A percentile compares a stretch with the other conserved stretches of the same genome.
Evolutionary conservation across 2,113 vertebrate species (phyloP).

Genomic region (Centrocercus urophasianus): DNA sequence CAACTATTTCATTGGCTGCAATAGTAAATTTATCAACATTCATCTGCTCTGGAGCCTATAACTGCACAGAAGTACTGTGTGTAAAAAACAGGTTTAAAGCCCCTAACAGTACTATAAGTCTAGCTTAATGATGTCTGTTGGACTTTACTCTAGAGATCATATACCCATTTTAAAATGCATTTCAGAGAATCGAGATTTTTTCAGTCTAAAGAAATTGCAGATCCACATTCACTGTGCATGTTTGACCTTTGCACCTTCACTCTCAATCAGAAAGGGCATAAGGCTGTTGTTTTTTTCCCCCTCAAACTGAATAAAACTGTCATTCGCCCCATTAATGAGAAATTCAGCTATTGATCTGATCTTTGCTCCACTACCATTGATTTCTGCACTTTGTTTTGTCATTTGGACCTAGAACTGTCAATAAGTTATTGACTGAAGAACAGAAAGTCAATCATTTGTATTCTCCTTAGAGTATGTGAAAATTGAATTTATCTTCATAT

Average conservation of each 20-base stretch:
- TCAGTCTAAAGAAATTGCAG: conserved; percentile 70
- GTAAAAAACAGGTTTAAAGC: conserved; percentile 7
- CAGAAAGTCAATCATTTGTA: conserved; percentile 60
- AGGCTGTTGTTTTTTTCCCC: conserved; percentile 29
- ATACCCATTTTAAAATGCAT: conserved; percentile 78
- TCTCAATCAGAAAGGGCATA: conserved; percentile 47
- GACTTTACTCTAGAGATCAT: conserved; percentile 39
- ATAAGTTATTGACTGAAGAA: conserved; percentile 66
- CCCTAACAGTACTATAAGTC: conserved; percentile 7
- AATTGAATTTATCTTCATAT: conserved; percentile 43
- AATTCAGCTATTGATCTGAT: conserved; percentile 68
- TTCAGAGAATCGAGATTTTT: conserved; percentile 71
- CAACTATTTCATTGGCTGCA: not conserved
- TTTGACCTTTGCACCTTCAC: conserved; percentile 62
- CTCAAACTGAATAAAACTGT: conserved; percentile 71
- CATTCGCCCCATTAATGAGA: conserved; percentile 66
- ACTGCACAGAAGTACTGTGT: not conserved
- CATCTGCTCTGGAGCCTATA: not conserved
- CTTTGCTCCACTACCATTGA: conserved; percentile 45
- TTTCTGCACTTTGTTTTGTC: conserved; percentile 50
- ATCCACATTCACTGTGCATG: conserved; percentile 68
- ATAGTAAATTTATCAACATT: not conserved
- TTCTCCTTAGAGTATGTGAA: conserved; percentile 39
- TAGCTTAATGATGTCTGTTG: conserved; percentile 42
- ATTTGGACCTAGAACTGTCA: conserved; percentile 38